Evolutionary conservation across 2,113 vertebrate species (phyloP).

Genomic region (Myodes glareolus): DNA sequence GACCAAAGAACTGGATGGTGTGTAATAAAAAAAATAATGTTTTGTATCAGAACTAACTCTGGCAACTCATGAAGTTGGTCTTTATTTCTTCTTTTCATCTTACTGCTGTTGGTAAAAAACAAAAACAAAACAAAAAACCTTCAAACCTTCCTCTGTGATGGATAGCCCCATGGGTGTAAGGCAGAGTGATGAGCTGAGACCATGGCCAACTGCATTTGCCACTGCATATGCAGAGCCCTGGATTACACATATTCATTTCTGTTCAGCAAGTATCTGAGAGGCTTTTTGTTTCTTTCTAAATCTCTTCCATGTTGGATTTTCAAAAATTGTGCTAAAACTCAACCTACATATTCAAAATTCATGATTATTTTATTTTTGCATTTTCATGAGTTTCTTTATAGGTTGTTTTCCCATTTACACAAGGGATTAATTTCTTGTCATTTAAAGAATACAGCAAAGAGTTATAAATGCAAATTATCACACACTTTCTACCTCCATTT

Average conservation of each 20-base stretch:
- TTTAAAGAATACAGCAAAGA: background rate
- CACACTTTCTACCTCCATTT: background rate
- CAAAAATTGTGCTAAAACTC: background rate
- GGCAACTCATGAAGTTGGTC: background rate
- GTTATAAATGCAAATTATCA: conserved; percentile 19
- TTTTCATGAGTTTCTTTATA: background rate
- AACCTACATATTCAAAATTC: conserved; percentile 25
- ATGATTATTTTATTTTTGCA: background rate
- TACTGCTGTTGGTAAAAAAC: background rate
- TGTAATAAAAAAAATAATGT: conserved; percentile 11
- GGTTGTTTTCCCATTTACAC: background rate
- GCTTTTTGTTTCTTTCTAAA: conserved; percentile 20
- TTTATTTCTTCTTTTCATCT: conserved; percentile 24
- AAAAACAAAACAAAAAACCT: background rate
- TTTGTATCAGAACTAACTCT: conserved; percentile 1
- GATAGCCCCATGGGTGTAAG: background rate
- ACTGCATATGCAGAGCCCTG: background rate
- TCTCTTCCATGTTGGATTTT: background rate
- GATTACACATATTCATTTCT: background rate
- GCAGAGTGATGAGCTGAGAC: background rate
- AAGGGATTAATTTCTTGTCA: background rate
- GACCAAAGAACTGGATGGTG: background rate
- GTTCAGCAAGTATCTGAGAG: background rate
- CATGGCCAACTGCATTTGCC: background rate
- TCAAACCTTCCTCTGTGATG: background rate